Evolutionary conservation across 2,797 vertebrate species (phyloP).

Genomic region (Dallia pectoralis): DNA sequence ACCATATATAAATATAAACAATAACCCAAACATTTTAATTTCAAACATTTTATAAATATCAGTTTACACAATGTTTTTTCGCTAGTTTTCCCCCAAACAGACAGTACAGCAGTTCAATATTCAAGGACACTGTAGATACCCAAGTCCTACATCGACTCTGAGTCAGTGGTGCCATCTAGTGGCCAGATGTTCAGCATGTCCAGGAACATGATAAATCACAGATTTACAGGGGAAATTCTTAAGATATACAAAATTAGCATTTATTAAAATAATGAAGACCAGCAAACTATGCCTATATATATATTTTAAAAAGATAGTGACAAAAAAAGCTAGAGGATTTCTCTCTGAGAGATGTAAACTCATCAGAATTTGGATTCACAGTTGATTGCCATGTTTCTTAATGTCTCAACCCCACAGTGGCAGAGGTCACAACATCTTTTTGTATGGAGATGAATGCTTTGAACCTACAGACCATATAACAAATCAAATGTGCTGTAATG

Average conservation of each 20-base stretch:
- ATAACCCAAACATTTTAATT: background rate
- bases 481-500: background rate
- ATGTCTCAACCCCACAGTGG: too few relatives aligned
- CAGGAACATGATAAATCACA: background rate
- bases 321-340: too few relatives aligned
- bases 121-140: background rate
- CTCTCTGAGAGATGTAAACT: too few relatives aligned
- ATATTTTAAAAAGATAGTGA: too few relatives aligned
- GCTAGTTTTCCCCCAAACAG: background rate
- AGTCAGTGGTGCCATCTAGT: background rate
- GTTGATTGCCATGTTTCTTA: too few relatives aligned
- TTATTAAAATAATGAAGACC: background rate
- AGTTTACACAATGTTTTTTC: background rate
- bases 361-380: too few relatives aligned
- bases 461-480: too few relatives aligned
- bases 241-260: background rate
- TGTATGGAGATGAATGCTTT: too few relatives aligned
- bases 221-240: background rate
- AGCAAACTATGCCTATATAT: background rate
- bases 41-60: background rate
- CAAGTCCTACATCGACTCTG: background rate
- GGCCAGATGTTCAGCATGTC: background rate
- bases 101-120: background rate
- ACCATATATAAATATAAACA: too few relatives aligned
- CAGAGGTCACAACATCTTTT: too few relatives aligned